Evolutionary conservation across 2,113 vertebrate species (phyloP).

Genomic region (Emydura subglobosa): DNA sequence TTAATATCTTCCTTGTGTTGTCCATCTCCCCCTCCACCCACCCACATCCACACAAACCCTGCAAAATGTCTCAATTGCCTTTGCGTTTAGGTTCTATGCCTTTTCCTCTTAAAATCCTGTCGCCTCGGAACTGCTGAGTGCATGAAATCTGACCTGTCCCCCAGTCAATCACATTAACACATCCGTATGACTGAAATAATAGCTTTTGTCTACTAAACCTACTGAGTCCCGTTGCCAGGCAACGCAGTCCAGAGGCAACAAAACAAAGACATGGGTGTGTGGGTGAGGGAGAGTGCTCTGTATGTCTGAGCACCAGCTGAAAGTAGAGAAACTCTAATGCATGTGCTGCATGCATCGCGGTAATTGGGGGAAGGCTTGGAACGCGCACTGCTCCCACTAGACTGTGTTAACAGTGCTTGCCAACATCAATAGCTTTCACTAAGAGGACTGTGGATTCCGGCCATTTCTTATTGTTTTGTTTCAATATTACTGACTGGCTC

Average conservation of each 20-base stretch:
- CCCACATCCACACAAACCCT: fast-evolving
- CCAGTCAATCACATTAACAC: slow-evolving; percentile 76
- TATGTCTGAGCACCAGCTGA: slow-evolving; percentile 23
- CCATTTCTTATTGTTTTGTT: background rate
- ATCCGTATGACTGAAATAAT: slow-evolving; percentile 80
- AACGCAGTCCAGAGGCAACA: slow-evolving; percentile 78
- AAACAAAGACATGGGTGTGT: slow-evolving; percentile 53
- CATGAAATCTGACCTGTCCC: slow-evolving; percentile 49
- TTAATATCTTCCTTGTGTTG: background rate
- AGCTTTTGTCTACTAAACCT: slow-evolving; percentile 80
- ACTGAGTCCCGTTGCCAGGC: slow-evolving; percentile 83
- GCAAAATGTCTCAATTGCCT: background rate
- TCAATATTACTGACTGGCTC: background rate
- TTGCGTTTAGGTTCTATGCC: background rate
- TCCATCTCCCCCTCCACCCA: background rate
- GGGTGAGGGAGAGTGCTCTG: slow-evolving; percentile 54
- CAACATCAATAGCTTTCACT: slow-evolving; percentile 51
- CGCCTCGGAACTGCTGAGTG: background rate
- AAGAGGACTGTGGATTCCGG: background rate
- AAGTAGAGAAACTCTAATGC: slow-evolving; percentile 34
- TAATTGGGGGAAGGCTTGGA: slow-evolving; percentile 51
- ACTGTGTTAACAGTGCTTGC: slow-evolving; percentile 10
- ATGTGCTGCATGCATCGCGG: slow-evolving; percentile 21
- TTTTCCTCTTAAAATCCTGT: background rate
- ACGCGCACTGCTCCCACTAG: slow-evolving; percentile 15